phyloP scores from a whole-genome alignment of 2,113 vertebrate genomes.

The Rhinoderma darwinii region DNA sequence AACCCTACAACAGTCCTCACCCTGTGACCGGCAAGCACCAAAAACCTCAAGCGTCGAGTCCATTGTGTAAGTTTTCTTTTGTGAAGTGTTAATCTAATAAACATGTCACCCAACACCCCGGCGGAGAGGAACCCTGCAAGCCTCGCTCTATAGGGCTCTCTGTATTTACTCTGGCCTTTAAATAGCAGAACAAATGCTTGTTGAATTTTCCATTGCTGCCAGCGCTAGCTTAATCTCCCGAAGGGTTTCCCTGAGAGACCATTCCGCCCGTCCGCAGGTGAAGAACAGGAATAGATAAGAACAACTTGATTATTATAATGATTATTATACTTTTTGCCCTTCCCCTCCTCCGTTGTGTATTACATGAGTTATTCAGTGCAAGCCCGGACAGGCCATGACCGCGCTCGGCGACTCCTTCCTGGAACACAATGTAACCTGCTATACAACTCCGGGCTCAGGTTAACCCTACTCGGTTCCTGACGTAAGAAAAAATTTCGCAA shows the following conservation, averaged over 20 bases:
- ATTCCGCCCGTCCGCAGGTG: conserved; percentile 61
- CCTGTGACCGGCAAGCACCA: neutral
- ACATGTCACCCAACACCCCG: neutral
- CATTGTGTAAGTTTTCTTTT: neutral
- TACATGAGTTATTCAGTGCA: conserved; percentile 6
- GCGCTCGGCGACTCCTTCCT: neutral
- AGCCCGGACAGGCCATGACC: conserved; percentile 65
- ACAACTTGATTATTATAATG: conserved; percentile 61
- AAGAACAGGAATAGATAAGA: neutral
- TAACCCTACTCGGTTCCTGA: neutral
- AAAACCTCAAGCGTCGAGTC: neutral
- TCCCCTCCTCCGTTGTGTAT: conserved; percentile 17
- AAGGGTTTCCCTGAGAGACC: conserved; percentile 71
- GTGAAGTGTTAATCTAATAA: neutral
- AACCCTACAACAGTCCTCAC: neutral
- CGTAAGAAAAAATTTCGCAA: neutral
- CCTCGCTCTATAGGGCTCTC: neutral
- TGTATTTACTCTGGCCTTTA: conserved; percentile 46
- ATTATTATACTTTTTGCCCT: conserved; percentile 32
- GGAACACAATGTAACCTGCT: conserved; percentile 42
- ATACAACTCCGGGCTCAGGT: neutral
- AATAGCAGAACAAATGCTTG: conserved; percentile 42
- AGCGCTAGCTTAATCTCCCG: conserved; percentile 65
- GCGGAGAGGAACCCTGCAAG: neutral
- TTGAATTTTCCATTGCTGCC: conserved; percentile 68